Evolutionary conservation across 2,113 vertebrate genomes (phyloP).

Genomic region (Scortum barcoo): DNA sequence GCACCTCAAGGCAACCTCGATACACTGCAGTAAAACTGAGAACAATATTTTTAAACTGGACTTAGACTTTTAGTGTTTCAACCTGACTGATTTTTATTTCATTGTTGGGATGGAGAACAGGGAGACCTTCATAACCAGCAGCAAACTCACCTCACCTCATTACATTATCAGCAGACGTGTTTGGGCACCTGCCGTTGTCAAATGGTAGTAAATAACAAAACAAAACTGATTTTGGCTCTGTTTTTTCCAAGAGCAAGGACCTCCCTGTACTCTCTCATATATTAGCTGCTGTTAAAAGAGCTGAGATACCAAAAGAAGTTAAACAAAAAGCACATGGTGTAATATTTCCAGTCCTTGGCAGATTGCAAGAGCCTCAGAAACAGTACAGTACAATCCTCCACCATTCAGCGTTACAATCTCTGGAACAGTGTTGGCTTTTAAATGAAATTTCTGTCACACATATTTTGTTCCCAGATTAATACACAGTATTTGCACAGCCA

Average conservation of each 20-base stretch:
- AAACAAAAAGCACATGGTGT: conserved; percentile 27
- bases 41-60: background rate
- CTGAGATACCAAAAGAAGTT: conserved; percentile 1
- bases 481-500: background rate
- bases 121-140: background rate
- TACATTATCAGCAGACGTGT: conserved; percentile 28
- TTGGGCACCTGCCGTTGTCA: conserved; percentile 30
- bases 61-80: background rate
- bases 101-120: too few species aligned
- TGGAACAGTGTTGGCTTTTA: background rate
- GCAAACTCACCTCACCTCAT: background rate
- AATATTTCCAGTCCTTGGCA: conserved; percentile 31
- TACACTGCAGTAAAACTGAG: background rate
- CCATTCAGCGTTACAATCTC: background rate
- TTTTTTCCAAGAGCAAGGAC: background rate
- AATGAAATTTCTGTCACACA: background rate
- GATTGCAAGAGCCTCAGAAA: conserved; percentile 16
- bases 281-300: background rate
- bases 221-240: conserved; percentile 12
- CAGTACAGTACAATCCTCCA: background rate
- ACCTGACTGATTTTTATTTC: background rate
- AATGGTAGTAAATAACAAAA: conserved; percentile 21
- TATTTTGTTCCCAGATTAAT: background rate
- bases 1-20: background rate
- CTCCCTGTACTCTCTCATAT: background rate